Percentiles rank a stretch among this genome's conserved stretches.
phyloP scores from a whole-genome alignment of 2,797 vertebrate species.

The Premnoplex brunnescens region DNA sequence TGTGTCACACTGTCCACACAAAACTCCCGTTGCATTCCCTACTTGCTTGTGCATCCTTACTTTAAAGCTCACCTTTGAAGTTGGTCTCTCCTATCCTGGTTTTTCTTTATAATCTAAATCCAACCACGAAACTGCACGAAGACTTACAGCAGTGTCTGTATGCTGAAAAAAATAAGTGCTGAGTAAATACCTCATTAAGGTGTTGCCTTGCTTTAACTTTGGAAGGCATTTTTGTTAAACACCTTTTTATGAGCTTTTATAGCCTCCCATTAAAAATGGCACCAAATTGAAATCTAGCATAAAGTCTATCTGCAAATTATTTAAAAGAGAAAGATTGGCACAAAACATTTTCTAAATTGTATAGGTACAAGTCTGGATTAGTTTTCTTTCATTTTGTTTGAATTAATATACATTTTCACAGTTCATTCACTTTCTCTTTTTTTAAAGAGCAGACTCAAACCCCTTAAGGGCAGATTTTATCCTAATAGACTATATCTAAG shows the following conservation, averaged over 20 bases:
- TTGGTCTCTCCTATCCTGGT: background rate
- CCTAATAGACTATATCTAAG: background rate
- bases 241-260: background rate
- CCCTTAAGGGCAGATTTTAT: constrained; percentile 45
- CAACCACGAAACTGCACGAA: background rate
- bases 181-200: constrained; percentile 14
- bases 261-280: constrained; percentile 2
- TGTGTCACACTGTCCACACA: background rate
- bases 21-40: background rate
- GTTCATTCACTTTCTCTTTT: background rate
- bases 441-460: background rate
- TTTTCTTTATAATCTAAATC: background rate
- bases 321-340: constrained; percentile 33
- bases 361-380: constrained; percentile 47
- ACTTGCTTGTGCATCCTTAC: background rate
- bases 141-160: background rate
- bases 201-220: background rate
- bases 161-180: background rate
- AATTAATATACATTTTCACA: constrained; percentile 18
- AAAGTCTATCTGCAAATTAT: constrained; percentile 22
- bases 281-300: constrained; percentile 10
- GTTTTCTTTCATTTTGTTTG: constrained; percentile 21
- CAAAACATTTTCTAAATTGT: background rate
- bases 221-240: constrained; percentile 8
- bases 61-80: background rate